Evolutionary conservation across 2,888 invertebrate species (phyloP).

Genomic region (Marasmarcha lunaedactyla): DNA sequence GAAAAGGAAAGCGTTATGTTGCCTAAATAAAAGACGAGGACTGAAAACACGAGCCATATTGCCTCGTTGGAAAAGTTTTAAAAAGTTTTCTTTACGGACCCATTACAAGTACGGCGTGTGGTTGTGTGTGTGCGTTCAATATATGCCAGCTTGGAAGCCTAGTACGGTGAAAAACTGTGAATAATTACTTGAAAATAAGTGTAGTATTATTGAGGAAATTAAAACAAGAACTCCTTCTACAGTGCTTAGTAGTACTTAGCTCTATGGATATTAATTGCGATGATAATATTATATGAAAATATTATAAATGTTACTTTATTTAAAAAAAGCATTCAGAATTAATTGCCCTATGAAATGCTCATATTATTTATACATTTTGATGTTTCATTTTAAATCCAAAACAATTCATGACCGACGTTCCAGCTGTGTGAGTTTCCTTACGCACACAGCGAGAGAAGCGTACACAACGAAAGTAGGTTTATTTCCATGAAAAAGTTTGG

Average conservation of each 20-base stretch:
- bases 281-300: too few species aligned
- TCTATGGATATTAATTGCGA: too few species aligned
- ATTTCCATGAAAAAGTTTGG: slow-evolving; percentile 72
- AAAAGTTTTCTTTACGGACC: slow-evolving; percentile 72
- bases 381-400: too few species aligned
- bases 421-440: slow-evolving; percentile 32
- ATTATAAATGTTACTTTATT: too few species aligned
- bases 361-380: too few species aligned
- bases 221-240: too few species aligned
- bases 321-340: too few species aligned
- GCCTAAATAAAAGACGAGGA: slow-evolving; percentile 69
- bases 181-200: too few species aligned
- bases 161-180: too few species aligned
- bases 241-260: too few species aligned
- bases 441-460: slow-evolving; percentile 36
- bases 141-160: slow-evolving; percentile 26
- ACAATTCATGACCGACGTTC: slow-evolving; percentile 40
- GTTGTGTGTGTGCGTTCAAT: slow-evolving; percentile 52
- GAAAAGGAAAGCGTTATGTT: slow-evolving; percentile 49
- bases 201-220: too few species aligned
- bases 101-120: slow-evolving; percentile 62
- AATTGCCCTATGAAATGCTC: too few species aligned
- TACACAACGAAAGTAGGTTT: slow-evolving; percentile 68
- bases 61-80: slow-evolving; percentile 71
- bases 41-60: slow-evolving; percentile 71